Base-by-base conservation (phyloP, 2,888 invertebrate species). In the Omphaloscelis lunosa region DNA sequence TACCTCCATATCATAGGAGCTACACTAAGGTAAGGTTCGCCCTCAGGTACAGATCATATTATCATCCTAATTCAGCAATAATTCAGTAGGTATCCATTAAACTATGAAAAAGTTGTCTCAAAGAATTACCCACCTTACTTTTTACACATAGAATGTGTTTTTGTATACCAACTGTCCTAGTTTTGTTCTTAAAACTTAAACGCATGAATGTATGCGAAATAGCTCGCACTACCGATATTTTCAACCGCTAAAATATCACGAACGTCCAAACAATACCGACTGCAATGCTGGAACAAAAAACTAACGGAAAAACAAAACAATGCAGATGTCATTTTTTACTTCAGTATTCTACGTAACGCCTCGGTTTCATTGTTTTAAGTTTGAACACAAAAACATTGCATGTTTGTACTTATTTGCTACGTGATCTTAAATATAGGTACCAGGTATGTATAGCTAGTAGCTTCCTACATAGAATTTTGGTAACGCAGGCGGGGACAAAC, bases 221-320 rank as follows among this genome's bases (percentile, higher is more conserved):
- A n/a, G 11, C 79, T 63, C 39, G 72, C 41, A 23, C 15, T 71
- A 51, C 59, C 39, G 15, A 71, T 59, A 34, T 71, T 51, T 58
- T 62, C 53, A 61, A 58, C 59, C n/a, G 48, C 29, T 15, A 59
- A 73, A 62, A 67, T 29, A 73, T 29, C 67, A 70, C 58, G 53
- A 71, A 63, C 27, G 72, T 79, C 80, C 58, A 66, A 81, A 79
- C 76, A 77, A 70, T 71, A 74, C 61, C 1, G 63, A 68, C 61
- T 62, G 51, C 39, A 70, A 74, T 61, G 67, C 34, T 66, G 69
- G 67, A 86, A 82, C 77, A 82, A 74, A 86, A 86, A 79, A 72
- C 58, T 62, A 83, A 75, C 78, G 71, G 80, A 79, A 81, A 76
- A 81, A 73, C 78, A 69, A 59, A 79, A 84, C 84, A 86, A 85